These are phyloP conservation scores for Iselma pallidipennis DNA, from an alignment of 2,888 invertebrate species.

Conservation along the genomic window DNA sequence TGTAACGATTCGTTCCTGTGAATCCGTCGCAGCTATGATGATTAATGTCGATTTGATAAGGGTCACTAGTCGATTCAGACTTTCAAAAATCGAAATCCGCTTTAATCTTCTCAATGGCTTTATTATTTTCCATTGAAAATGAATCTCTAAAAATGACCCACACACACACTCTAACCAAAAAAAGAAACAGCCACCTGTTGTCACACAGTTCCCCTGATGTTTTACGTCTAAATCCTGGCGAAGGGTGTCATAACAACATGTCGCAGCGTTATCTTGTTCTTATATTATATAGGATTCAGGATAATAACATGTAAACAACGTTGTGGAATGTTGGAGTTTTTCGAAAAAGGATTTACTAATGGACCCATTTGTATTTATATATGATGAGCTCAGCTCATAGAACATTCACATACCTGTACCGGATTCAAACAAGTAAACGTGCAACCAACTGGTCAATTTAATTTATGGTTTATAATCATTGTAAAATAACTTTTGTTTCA, in stretches of 20 bases:
- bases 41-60: slow-evolving; percentile 2
- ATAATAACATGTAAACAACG: not conserved
- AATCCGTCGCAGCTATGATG: not conserved
- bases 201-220: slow-evolving; percentile 4
- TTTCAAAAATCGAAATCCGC: not conserved
- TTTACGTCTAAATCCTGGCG: slow-evolving; percentile 4
- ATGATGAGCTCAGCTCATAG: not conserved
- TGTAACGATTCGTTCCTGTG: not conserved
- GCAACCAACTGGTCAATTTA: too few species aligned
- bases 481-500: not conserved
- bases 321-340: not conserved
- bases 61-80: too few species aligned
- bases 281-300: not conserved
- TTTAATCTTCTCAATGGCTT: not conserved
- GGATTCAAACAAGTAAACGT: too few species aligned
- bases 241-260: slow-evolving; percentile 5
- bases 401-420: not conserved
- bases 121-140: too few species aligned
- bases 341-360: not conserved
- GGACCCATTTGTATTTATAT: not conserved
- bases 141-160: too few species aligned
- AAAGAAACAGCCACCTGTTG: slow-evolving; percentile 1
- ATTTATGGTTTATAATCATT: not conserved
- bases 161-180: too few species aligned
- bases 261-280: not conserved